phyloP scores from a whole-genome alignment of 2,888 invertebrate species.

The Ectemnius lituratus region DNA sequence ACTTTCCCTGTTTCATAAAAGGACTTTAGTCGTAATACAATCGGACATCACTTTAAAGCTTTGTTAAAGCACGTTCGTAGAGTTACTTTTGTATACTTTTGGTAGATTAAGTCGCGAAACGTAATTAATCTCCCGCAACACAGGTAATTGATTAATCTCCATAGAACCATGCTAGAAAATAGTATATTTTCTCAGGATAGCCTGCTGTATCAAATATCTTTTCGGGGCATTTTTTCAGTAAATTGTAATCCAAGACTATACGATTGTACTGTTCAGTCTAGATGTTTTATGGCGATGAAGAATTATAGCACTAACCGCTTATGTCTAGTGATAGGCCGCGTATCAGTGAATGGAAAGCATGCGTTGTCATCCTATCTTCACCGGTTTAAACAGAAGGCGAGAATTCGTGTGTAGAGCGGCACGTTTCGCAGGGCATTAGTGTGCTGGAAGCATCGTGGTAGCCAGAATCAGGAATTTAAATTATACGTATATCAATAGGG shows the following conservation, averaged over 20 bases:
- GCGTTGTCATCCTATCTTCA: too few relatives aligned
- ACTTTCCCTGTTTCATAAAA: conserved; percentile 25
- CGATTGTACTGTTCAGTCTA: too few relatives aligned
- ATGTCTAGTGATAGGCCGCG: too few relatives aligned
- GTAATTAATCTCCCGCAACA: conserved; percentile 5
- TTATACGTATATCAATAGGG: conserved; percentile 6
- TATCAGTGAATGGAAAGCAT: too few relatives aligned
- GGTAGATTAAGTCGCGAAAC: conserved; percentile 13
- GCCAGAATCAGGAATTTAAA: too few relatives aligned
- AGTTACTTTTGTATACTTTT: conserved; percentile 17
- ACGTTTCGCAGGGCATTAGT: too few relatives aligned
- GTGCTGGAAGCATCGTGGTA: too few relatives aligned
- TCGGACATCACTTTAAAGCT: conserved; percentile 55
- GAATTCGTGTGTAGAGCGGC: too few relatives aligned
- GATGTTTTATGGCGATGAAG: too few relatives aligned
- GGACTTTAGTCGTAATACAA: conserved; percentile 30
- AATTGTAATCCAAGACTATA: too few relatives aligned
- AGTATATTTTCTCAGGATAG: background rate
- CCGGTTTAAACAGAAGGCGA: too few relatives aligned
- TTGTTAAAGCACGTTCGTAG: conserved; percentile 57
- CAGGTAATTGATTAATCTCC: background rate
- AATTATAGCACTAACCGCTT: too few relatives aligned
- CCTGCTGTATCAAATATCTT: background rate
- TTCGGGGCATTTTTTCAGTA: background rate
- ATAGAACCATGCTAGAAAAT: background rate